phyloP scores from a whole-genome alignment of 2,888 invertebrate species.

The Neria commutata region DNA sequence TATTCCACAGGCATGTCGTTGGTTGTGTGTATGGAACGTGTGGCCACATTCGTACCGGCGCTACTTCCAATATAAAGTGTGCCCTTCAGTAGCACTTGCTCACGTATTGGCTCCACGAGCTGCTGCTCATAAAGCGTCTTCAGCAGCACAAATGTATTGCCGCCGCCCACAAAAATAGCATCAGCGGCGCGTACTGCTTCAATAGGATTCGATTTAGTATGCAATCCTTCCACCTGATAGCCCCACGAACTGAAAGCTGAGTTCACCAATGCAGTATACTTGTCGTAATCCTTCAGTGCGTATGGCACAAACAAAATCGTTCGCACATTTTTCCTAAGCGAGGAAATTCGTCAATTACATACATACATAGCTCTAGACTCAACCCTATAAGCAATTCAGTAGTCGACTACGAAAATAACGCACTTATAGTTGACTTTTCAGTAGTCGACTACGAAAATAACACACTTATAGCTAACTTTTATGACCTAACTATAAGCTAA shows the following conservation, averaged over 20 bases:
- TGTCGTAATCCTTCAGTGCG: constrained; percentile 71
- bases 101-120: constrained; percentile 69
- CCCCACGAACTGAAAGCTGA: constrained; percentile 70
- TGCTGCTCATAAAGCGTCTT: constrained; percentile 73
- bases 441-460: too few species aligned
- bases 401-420: too few species aligned
- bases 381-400: too few species aligned
- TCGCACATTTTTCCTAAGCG: constrained; percentile 69
- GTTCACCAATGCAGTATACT: constrained; percentile 69
- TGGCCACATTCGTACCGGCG: constrained; percentile 85
- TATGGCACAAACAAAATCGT: constrained; percentile 78
- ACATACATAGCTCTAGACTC: not conserved
- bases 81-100: constrained; percentile 69
- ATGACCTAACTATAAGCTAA: too few species aligned
- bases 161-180: constrained; percentile 80
- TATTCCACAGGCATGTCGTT: constrained; percentile 89
- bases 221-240: constrained; percentile 70
- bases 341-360: not conserved
- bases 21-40: constrained; percentile 79
- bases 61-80: constrained; percentile 78
- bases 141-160: constrained; percentile 79
- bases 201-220: constrained; percentile 66
- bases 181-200: constrained; percentile 68
- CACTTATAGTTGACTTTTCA: too few species aligned
- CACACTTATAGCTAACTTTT: too few species aligned